Percentiles rank a stretch among this genome's conserved stretches.
Conservation (phyloP, 1,140 invertebrate species). For the Cyrtorhinus lividipennis region DNA sequence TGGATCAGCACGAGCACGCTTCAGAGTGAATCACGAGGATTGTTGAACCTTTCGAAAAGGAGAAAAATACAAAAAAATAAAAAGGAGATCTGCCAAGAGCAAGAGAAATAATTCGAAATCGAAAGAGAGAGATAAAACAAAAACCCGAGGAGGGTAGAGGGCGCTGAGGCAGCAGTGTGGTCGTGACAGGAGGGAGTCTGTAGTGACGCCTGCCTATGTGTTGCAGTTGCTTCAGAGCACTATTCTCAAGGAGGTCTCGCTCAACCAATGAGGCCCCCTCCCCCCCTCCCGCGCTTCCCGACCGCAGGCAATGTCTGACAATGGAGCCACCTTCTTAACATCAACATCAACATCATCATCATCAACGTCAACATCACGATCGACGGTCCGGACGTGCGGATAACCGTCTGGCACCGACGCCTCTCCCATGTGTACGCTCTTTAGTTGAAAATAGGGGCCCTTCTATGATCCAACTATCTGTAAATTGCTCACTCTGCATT, state of each 20-base stretch:
- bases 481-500: conserved; percentile 25
- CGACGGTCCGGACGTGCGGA: not conserved
- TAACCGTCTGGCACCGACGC: not conserved
- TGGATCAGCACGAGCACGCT: not conserved
- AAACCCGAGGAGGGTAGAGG: not conserved
- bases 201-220: conserved; percentile 5
- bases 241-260: conserved; percentile 41
- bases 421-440: conserved; percentile 22
- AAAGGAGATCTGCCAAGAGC: too few species aligned
- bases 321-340: conserved; percentile 38
- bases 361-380: conserved; percentile 1
- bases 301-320: conserved; percentile 48
- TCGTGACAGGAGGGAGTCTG: not conserved
- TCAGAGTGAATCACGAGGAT: not conserved
- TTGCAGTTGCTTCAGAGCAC: conserved; percentile 47
- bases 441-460: conserved; percentile 11
- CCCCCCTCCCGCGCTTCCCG: conserved; percentile 50
- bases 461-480: conserved; percentile 20
- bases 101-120: too few species aligned
- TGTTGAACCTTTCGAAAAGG: not conserved
- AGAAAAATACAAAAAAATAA: not conserved
- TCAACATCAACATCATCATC: conserved; percentile 1
- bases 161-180: not conserved
- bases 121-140: too few species aligned
- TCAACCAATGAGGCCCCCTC: conserved; percentile 41